Conservation (phyloP, 1,140 invertebrate species). For the Dendrolimus kikuchii region DNA sequence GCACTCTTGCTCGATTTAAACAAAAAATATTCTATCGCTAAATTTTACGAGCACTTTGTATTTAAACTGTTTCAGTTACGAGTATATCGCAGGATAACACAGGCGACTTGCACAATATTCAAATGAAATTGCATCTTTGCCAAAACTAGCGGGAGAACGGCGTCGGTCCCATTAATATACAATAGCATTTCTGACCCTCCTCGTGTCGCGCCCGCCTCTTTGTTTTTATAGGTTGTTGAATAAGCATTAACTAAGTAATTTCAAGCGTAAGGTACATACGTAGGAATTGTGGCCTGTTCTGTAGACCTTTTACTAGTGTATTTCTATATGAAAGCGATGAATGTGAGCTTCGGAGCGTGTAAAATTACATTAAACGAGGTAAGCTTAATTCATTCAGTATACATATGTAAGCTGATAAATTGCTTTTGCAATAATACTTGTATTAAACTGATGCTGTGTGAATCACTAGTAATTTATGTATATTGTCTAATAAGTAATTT, state of each 20-base stretch:
- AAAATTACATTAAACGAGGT: no score
- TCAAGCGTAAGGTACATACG: slow-evolving; percentile 21
- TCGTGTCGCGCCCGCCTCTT: slow-evolving; percentile 40
- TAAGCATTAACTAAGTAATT: slow-evolving; percentile 51
- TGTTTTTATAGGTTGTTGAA: slow-evolving; percentile 61
- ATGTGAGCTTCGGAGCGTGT: no score
- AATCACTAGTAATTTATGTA: no score
- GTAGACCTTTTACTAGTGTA: no score
- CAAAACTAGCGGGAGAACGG: slow-evolving; percentile 66
- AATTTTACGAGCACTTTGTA: slow-evolving; percentile 65
- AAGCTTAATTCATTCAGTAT: no score
- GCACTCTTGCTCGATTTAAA: neutral
- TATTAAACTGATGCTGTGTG: no score
- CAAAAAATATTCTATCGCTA: slow-evolving; percentile 20
- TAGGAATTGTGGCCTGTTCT: slow-evolving; percentile 21
- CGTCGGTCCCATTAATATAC: slow-evolving; percentile 66
- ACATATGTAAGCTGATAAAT: no score
- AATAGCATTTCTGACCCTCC: slow-evolving; percentile 61
- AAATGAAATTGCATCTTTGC: slow-evolving; percentile 72
- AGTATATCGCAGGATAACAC: slow-evolving; percentile 54
- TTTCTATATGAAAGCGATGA: no score
- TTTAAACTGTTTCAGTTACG: slow-evolving; percentile 59
- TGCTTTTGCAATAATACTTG: no score
- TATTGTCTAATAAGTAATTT: no score
- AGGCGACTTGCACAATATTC: slow-evolving; percentile 67